Base-by-base conservation (phyloP, 2,888 invertebrate species). In the Pachydiplax longipennis region DNA sequence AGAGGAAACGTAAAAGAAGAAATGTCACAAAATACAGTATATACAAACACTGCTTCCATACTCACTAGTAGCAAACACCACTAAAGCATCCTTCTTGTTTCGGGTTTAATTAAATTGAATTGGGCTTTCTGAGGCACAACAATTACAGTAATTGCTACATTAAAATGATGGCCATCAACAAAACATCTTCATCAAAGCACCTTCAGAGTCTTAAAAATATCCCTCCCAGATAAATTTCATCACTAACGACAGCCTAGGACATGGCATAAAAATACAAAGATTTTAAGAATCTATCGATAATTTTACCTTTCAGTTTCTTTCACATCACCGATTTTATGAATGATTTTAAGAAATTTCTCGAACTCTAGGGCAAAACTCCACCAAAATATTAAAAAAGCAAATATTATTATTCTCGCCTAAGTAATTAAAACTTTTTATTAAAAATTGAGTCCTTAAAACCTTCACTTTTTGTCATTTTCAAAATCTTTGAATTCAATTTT, bases 21-120 rank as follows among this genome's bases (percentile, higher is more conserved):
- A 87, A 87, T 61, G 37, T 87, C 61, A 65, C 61, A 87, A 87
- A 83, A 87, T 87, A 87, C 87, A 87, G 37, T 87, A 87, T 87
- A 25, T 87, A 87, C 87, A 87, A 87, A 87, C 87, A 87, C 87
- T 65, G 87, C 61, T n/a, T 87, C 37, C 87, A 87, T 61, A 87
- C 37, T 22, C 61, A 87, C 87, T 87, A 87, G 87, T 61, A 37
- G 87, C 87, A 87, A 87, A 87, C 87, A 87, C 87, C 87, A 87
- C 87, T 87, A 87, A 87, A 87, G 87, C 87, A 37, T 87, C 35
- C 65, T 87, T n/a, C 22, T 87, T 61, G 25, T 73, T 87, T 87
- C 87, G 37, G 87, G 61, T 87, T 87, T 37, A 83, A 83, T 58
- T 83, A 61, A 87, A 61, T 58, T 65, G 61, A 87, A 87, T 87